Conservation (phyloP, 2,113 vertebrate genomes). For the Junco hyemalis region DNA sequence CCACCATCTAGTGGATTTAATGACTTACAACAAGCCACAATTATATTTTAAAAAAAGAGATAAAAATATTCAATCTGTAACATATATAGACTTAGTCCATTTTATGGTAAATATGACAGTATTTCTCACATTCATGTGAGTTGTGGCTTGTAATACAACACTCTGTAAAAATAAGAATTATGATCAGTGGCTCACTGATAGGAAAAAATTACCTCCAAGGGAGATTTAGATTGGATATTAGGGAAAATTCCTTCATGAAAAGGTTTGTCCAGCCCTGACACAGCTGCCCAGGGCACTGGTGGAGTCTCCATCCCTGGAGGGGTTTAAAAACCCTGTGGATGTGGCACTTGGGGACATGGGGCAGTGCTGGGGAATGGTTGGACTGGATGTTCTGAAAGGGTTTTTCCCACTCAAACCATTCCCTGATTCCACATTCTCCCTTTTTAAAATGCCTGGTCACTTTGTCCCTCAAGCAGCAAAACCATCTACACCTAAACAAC, state of each 20-base stretch:
- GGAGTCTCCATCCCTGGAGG: background rate
- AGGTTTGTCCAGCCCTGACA: accelerated
- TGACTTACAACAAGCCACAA: conserved; percentile 38
- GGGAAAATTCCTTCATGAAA: background rate
- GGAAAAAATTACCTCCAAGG: accelerated
- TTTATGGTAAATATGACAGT: background rate
- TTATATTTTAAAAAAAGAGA: background rate
- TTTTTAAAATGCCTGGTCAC: background rate
- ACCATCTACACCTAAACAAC: no score
- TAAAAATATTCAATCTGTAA: background rate
- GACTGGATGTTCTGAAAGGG: accelerated
- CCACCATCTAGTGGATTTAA: conserved; percentile 77
- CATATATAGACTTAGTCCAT: background rate
- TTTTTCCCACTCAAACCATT: background rate
- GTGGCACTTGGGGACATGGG: background rate
- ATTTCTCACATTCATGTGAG: accelerated
- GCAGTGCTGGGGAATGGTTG: background rate
- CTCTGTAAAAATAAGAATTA: background rate
- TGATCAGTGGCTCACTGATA: accelerated
- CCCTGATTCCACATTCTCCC: no score
- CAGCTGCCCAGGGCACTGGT: background rate
- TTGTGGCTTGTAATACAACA: accelerated
- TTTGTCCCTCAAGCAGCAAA: background rate
- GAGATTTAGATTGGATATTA: background rate
- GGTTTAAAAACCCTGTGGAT: accelerated